Evolutionary conservation across 2,797 vertebrate genomes (phyloP), one percentile per base, ranked within the genome.

Genomic region (Limnodromus scolopaceus): DNA sequence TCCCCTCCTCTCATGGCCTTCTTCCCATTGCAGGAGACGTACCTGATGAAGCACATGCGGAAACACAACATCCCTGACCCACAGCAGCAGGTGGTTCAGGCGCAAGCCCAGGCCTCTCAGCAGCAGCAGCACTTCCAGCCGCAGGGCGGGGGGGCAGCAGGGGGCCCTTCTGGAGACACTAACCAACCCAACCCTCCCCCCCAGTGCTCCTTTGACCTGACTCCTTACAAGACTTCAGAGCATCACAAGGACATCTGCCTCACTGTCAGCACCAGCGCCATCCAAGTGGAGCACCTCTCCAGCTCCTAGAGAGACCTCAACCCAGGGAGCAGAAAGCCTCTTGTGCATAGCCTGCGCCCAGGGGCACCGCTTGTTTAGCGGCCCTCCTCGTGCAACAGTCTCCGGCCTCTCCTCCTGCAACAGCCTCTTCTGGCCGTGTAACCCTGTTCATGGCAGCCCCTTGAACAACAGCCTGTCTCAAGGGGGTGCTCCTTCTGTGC

Each of bases 1-100:
- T 57, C 41, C 72, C 57, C 51, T 89, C 12, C 57, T 41, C 61
- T 95, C 38, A 69, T 3, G 0, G 10, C 0, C 0, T 87, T 85
- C 43, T 87, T 82, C 48, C 43, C 0, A 3, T 75, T 95, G 85
- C 97, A 99, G 99, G 99, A 99, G 98, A 99, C 99, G 0, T 99
- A 99, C 98, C 98, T 99, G 98, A 99, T 99, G 99, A 99, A 99
- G 98, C 99, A 99, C 98, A 99, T 99, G 99, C 98, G 99, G 97
- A 99, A 99, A 99, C 99, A 99, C 98, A 99, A 99, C 97, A 98
- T 98, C 98, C 99, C 99, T 84, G 99, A 99, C 96, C 98, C 98
- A 16, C 97, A 98, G 95, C 98, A 98, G 80, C 98, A 98, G 96
- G 98, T 98, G 15, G 98, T 98, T 1, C 98, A 98, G 46, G 87